Percentiles rank a stretch among this genome's conserved stretches.
These are phyloP conservation scores for Procavia capensis DNA, from an alignment of 2,113 vertebrate species.

Conservation along the genomic window DNA sequence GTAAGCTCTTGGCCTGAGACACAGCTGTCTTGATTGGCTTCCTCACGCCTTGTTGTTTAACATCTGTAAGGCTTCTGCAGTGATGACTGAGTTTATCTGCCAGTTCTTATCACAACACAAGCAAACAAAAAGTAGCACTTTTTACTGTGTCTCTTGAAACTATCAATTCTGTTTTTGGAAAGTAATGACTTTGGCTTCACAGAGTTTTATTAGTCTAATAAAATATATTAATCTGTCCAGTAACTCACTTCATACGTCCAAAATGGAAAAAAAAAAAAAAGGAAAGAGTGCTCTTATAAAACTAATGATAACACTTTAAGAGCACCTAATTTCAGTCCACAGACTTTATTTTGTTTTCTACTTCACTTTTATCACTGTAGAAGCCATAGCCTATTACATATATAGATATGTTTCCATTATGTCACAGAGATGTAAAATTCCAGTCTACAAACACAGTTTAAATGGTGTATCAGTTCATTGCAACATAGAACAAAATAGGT, in stretches of 20 bases:
- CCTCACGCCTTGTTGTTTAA: conserved; percentile 69
- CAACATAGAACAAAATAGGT: not conserved
- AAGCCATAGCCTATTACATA: not conserved
- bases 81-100: conserved; percentile 52
- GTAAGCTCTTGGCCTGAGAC: conserved; percentile 56
- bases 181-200: conserved; percentile 5
- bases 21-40: conserved; percentile 74
- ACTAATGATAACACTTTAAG: not conserved
- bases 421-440: not conserved
- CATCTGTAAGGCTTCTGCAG: conserved; percentile 72
- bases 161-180: not conserved
- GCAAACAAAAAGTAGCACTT: not conserved
- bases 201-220: conserved; percentile 24
- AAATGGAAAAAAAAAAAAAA: not conserved
- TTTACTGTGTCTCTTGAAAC: conserved; percentile 32
- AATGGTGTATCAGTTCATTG: not conserved
- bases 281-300: not conserved
- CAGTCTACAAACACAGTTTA: not conserved
- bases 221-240: conserved; percentile 15
- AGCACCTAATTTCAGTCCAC: not conserved
- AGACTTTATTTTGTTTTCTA: not conserved
- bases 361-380: not conserved
- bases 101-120: conserved; percentile 48
- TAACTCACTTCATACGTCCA: not conserved
- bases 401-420: accelerated